Evolutionary conservation across 1,140 invertebrate genomes (phyloP).

Genomic region (Charaxes varanes): DNA sequence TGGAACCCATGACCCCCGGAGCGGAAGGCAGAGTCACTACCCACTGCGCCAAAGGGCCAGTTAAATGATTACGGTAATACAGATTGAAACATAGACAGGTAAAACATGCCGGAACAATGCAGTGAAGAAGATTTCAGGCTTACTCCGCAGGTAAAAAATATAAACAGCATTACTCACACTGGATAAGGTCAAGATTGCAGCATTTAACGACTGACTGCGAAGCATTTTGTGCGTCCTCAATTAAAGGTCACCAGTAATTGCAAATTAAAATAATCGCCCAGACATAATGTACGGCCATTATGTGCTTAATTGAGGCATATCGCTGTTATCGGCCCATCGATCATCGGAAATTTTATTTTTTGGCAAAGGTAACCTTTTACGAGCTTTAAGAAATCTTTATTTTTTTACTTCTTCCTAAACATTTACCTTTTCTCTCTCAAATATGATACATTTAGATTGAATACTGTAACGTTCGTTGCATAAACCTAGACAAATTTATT

Average conservation of each 20-base stretch:
- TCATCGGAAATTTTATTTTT: slow-evolving; percentile 8
- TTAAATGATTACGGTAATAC: too few relatives aligned
- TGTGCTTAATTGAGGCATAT: slow-evolving; percentile 12
- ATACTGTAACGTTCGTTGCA: too few relatives aligned
- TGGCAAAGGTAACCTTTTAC: too few relatives aligned
- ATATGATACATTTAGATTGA: too few relatives aligned
- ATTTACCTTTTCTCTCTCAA: too few relatives aligned
- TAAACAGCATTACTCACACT: slow-evolving; percentile 1
- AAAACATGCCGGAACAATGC: slow-evolving; percentile 1
- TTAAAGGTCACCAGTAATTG: slow-evolving; percentile 17
- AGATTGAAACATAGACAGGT: too few relatives aligned
- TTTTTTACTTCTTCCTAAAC: too few relatives aligned
- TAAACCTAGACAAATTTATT: too few relatives aligned
- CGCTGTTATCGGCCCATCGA: slow-evolving; percentile 6
- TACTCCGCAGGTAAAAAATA: slow-evolving; percentile 1
- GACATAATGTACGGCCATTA: slow-evolving; percentile 13
- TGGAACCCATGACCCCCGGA: too few relatives aligned
- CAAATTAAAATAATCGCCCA: slow-evolving; percentile 14
- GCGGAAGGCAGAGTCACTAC: too few relatives aligned
- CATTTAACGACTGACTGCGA: slow-evolving; percentile 9
- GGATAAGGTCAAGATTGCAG: slow-evolving; percentile 15
- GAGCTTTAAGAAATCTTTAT: too few relatives aligned
- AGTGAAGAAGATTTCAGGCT: slow-evolving; percentile 2
- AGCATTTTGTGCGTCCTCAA: slow-evolving; percentile 15
- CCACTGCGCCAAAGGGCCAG: too few relatives aligned